phyloP scores from a whole-genome alignment of 2,113 vertebrate genomes.

The Alectura lathami region DNA sequence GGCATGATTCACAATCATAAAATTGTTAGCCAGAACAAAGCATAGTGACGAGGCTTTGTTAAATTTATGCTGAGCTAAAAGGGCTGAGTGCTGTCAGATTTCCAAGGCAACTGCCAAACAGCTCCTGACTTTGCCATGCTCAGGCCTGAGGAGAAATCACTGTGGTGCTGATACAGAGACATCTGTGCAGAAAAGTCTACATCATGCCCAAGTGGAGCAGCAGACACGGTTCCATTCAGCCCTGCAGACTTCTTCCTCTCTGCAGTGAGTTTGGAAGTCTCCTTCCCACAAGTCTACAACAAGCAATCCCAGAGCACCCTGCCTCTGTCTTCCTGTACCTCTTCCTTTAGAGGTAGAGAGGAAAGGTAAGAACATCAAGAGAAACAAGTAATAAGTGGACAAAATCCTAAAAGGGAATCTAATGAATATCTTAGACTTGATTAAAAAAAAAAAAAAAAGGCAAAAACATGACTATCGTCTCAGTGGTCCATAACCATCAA shows the following conservation, averaged over 20 bases:
- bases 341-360: background rate
- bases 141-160: background rate
- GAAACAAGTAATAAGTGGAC: background rate
- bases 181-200: background rate
- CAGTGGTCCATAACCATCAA: background rate
- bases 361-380: background rate
- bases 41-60: background rate
- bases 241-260: background rate
- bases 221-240: background rate
- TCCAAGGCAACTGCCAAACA: background rate
- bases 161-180: background rate
- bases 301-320: background rate
- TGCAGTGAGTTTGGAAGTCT: background rate
- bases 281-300: background rate
- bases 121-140: background rate
- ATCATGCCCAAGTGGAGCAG: fast-evolving
- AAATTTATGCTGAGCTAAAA: background rate
- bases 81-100: background rate
- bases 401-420: background rate
- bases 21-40: background rate
- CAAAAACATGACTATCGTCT: background rate
- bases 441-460: background rate
- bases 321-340: background rate
- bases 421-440: background rate
- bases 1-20: background rate